phyloP scores from a whole-genome alignment of 1,140 invertebrate species.

The Conus betulinus region DNA sequence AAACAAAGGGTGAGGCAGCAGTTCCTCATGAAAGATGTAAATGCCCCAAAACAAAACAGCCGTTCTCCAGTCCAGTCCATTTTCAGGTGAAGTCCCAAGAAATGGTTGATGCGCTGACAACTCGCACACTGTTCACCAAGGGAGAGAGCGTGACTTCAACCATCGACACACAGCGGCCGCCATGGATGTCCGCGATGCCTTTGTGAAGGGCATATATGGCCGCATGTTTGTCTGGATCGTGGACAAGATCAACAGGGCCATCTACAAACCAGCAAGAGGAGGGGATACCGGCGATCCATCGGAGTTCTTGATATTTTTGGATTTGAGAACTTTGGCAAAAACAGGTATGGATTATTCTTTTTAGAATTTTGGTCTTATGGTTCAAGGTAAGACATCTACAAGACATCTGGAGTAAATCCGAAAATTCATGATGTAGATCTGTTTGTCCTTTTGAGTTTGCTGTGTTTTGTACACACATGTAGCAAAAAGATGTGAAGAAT shows the following conservation, averaged over 20 bases:
- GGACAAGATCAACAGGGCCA: conserved; percentile 97
- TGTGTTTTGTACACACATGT: too few relatives aligned
- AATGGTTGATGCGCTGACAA: conserved; percentile 93
- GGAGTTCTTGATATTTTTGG: conserved; percentile 99
- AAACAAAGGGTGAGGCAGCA: too few relatives aligned
- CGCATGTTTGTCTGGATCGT: conserved; percentile 97
- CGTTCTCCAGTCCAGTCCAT: too few relatives aligned
- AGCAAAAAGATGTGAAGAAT: too few relatives aligned
- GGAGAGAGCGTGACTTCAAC: conserved; percentile 91
- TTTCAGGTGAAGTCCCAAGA: conserved; percentile 79
- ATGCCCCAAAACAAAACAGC: too few relatives aligned
- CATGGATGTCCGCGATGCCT: conserved; percentile 98
- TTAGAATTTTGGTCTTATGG: too few relatives aligned
- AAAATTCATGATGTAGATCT: too few relatives aligned
- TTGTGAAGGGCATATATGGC: conserved; percentile 96
- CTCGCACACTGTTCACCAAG: conserved; percentile 96
- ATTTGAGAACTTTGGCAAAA: conserved; percentile 98
- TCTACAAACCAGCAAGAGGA: conserved; percentile 80
- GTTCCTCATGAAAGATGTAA: too few relatives aligned
- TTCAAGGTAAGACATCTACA: too few relatives aligned
- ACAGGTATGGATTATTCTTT: conserved; percentile 79
- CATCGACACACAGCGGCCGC: conserved; percentile 75
- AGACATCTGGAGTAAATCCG: too few relatives aligned
- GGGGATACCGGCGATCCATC: conserved; percentile 78
- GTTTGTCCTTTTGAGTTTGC: too few relatives aligned